Base-by-base conservation (phyloP, 2,113 vertebrate species). In the Pedionomus torquatus region DNA sequence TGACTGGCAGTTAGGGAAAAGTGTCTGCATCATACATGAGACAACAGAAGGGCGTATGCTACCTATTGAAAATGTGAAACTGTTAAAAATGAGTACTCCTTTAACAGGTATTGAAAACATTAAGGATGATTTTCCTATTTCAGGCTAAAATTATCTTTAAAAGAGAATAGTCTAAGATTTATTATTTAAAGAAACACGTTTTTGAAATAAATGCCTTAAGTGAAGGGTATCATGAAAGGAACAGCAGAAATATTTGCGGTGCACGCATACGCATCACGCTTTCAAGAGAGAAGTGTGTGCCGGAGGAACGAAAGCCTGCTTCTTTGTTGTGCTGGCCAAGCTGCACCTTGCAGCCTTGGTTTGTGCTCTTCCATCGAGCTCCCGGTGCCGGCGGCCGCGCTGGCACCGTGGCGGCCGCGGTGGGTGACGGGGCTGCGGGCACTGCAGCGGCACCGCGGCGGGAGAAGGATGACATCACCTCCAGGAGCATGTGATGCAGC, bases 381-480 rank as follows among this genome's bases (percentile, higher is more conserved):
- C 33, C n/a, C 20, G 30, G 8, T 5, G 15, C n/a, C 12, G 26
- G 1, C 26, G 24, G 30, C 46, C 52, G 66, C 21, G 66, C 43
- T 49, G 44, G 43, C 49, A 30, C 79, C 28, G 15, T 20, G 46
- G 19, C 30, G 2, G 57, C 58, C 15, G 17, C 10, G 90, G 88
- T 30, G 83, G 39, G 52, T 31, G 58, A 37, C 48, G 65, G n/a
- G 54, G 77, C 63, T 65, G 95, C 92, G 52, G 96, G 94, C 88
- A 43, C 96, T 87, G 97, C 97, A 52, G 96, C 74, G 51, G 69
- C 80, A 54, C 52, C 60, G 30, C 58, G 20, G 60, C 37, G 41
- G 66, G 64, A 92, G 57, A 75, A 21, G 65, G 97, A 76, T 98
- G 98, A 98, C 95, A 91, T 98, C 98, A 98, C 44, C 97, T 19